These are phyloP conservation scores for Darevskia nairensis DNA, from an alignment of 2,797 vertebrate genomes.

Conservation along the genomic window DNA sequence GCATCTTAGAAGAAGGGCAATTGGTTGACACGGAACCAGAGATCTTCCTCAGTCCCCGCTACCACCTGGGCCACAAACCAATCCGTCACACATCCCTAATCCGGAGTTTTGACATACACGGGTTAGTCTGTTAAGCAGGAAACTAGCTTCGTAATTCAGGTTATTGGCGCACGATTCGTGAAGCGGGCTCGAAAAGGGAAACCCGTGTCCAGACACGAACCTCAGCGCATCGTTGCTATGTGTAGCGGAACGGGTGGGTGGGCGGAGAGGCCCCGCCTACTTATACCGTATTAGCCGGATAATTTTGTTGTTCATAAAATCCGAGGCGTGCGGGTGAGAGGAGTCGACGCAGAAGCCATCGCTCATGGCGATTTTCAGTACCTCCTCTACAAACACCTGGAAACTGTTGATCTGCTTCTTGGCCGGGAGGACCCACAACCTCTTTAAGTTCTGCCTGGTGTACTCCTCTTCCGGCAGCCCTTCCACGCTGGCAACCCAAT, in stretches of 20 bases:
- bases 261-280: conserved; percentile 56
- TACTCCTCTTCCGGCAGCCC: conserved; percentile 83
- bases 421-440: conserved; percentile 81
- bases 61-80: background rate
- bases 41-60: background rate
- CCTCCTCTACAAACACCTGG: conserved; percentile 83
- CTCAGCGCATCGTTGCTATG: conserved; percentile 1
- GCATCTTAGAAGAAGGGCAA: background rate
- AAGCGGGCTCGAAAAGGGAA: too few relatives aligned
- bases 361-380: conserved; percentile 83
- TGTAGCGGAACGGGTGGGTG: background rate
- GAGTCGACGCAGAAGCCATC: conserved; percentile 84
- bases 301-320: conserved; percentile 84
- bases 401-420: conserved; percentile 85
- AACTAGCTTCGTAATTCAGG: conserved; percentile 67
- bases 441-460: conserved; percentile 81
- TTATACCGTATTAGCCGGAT: conserved; percentile 83
- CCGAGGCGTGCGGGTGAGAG: conserved; percentile 80
- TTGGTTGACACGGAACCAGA: background rate
- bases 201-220: conserved; percentile 20
- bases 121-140: conserved; percentile 64
- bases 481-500: conserved; percentile 83
- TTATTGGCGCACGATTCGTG: conserved; percentile 63
- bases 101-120: background rate
- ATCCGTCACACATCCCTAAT: background rate